Conservation (phyloP, 2,113 vertebrate species). For the Prietella phreatophila region DNA sequence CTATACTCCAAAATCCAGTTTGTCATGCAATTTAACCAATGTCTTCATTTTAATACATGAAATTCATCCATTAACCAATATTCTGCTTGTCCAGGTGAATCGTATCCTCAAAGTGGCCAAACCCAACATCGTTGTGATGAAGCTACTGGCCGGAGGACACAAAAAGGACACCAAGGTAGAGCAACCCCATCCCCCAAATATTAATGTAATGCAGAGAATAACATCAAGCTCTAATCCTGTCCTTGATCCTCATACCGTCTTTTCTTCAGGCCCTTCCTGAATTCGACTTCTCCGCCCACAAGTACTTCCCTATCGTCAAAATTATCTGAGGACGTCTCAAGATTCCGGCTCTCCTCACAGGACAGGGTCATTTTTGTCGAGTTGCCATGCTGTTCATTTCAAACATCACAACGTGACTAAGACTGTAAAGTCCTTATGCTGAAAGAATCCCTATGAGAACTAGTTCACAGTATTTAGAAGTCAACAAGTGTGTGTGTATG, state of each 20-base stretch:
- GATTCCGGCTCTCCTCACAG: neutral
- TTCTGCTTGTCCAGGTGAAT: conserved; percentile 75
- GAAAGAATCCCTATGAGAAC: neutral
- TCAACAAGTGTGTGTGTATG: neutral
- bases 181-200: conserved; percentile 71
- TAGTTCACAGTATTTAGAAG: neutral
- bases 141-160: conserved; percentile 94
- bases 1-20: neutral
- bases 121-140: conserved; percentile 98
- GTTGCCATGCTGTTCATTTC: neutral
- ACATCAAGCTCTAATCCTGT: neutral
- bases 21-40: neutral
- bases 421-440: neutral
- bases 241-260: neutral
- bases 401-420: neutral
- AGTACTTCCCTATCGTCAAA: conserved; percentile 97
- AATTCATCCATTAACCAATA: neutral
- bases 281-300: conserved; percentile 97
- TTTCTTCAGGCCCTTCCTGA: conserved; percentile 71
- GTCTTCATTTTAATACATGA: neutral
- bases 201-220: conserved; percentile 16
- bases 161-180: conserved; percentile 96
- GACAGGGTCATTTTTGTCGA: neutral
- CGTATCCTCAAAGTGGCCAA: conserved; percentile 96
- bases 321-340: conserved; percentile 77